phyloP scores from a whole-genome alignment of 2,888 invertebrate species.

The Portevinia maculata region DNA sequence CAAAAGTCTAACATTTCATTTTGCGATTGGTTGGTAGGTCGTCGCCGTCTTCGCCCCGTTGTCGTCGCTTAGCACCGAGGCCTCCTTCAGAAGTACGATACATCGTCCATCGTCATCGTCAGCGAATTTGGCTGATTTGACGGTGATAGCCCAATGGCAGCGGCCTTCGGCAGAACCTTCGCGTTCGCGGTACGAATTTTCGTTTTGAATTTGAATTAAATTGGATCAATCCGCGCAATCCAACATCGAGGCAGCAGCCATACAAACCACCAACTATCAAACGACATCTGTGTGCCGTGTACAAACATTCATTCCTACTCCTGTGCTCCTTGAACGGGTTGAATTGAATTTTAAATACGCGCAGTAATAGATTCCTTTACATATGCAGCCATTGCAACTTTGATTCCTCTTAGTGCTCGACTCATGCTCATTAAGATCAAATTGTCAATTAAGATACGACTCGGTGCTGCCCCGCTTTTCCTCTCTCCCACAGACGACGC shows the following conservation, averaged over 20 bases:
- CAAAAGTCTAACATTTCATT: conserved; percentile 74
- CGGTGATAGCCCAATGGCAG: conserved; percentile 38
- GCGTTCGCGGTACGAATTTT: conserved; percentile 71
- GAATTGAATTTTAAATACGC: conserved; percentile 71
- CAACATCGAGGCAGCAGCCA: neutral
- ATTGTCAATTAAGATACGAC: conserved; percentile 74
- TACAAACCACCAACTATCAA: neutral
- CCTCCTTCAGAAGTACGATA: conserved; percentile 52
- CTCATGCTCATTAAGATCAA: conserved; percentile 74
- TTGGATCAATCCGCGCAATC: conserved; percentile 71
- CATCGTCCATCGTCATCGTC: conserved; percentile 54
- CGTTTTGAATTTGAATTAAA: conserved; percentile 70
- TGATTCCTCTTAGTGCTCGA: conserved; percentile 51
- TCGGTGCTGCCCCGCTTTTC: conserved; percentile 1
- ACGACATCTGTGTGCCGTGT: conserved; percentile 39
- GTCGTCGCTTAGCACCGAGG: conserved; percentile 11
- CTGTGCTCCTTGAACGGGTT: neutral
- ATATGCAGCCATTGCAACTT: conserved; percentile 37
- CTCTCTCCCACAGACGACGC: conserved; percentile 4
- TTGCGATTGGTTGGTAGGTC: conserved; percentile 59
- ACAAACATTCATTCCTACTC: neutral
- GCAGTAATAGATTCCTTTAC: conserved; percentile 68
- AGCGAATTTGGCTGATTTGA: conserved; percentile 69
- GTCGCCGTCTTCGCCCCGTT: conserved; percentile 6
- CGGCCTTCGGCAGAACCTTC: conserved; percentile 46